Evolutionary conservation across 1,140 invertebrate genomes (phyloP).

Genomic region (Bombus pascuorum): DNA sequence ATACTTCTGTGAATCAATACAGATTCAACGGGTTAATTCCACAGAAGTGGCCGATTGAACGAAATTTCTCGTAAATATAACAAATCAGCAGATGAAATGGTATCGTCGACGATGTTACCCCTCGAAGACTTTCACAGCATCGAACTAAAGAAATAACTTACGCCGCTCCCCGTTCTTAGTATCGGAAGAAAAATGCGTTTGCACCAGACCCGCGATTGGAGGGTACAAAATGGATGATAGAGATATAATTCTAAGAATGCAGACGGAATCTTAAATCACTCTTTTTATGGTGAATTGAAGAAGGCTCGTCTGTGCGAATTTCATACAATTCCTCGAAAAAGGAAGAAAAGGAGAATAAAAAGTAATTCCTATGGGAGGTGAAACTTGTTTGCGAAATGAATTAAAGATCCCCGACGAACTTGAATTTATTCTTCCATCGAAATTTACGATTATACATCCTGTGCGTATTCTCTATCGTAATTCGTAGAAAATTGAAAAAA

Average conservation of each 20-base stretch:
- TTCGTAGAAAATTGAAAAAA: not conserved
- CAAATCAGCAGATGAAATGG: slow-evolving; percentile 36
- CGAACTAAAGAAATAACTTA: slow-evolving; percentile 66
- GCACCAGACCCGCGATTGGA: slow-evolving; percentile 51
- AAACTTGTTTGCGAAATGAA: slow-evolving; percentile 7
- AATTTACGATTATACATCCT: not conserved
- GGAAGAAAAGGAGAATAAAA: not conserved
- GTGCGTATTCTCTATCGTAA: not conserved
- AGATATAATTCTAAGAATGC: slow-evolving; percentile 60
- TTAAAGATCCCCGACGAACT: not conserved
- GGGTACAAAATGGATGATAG: slow-evolving; percentile 66
- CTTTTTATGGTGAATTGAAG: slow-evolving; percentile 59
- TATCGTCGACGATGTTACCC: slow-evolving; percentile 49
- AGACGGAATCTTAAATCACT: slow-evolving; percentile 65
- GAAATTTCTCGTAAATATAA: slow-evolving; percentile 48
- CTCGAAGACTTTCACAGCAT: slow-evolving; percentile 54
- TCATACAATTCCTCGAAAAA: not conserved
- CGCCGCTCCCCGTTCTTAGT: slow-evolving; percentile 16
- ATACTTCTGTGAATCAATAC: too few species aligned
- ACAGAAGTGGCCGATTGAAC: not conserved
- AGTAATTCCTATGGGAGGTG: not conserved
- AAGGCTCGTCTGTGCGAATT: not conserved
- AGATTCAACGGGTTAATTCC: not conserved
- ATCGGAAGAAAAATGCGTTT: slow-evolving; percentile 64
- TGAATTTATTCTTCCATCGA: not conserved